Evolutionary conservation across 2,113 vertebrate species (phyloP).

Genomic region (Caloenas nicobarica): DNA sequence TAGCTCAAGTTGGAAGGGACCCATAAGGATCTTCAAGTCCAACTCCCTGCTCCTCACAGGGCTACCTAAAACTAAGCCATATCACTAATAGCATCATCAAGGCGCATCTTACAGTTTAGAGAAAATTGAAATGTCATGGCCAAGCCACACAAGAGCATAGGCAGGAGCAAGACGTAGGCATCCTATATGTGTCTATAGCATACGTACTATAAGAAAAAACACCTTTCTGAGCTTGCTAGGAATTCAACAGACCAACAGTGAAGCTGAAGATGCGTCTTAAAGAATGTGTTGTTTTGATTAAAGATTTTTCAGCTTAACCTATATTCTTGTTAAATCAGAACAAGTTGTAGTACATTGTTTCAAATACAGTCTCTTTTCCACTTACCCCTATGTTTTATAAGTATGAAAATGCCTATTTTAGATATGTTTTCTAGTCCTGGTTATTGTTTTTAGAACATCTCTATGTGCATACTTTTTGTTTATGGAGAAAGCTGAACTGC

Average conservation of each 20-base stretch:
- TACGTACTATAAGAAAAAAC: background rate
- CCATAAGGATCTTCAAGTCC: background rate
- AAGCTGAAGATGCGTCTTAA: background rate
- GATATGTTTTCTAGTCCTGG: background rate
- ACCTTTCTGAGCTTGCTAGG: background rate
- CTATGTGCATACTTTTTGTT: background rate
- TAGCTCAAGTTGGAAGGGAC: background rate
- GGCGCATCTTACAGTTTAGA: accelerated
- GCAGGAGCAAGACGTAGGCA: background rate
- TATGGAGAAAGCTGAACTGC: background rate
- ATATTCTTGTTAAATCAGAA: background rate
- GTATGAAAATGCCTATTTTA: background rate
- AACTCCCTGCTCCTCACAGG: background rate
- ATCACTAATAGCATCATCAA: background rate
- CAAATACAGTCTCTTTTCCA: background rate
- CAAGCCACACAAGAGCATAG: background rate
- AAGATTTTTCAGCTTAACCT: background rate
- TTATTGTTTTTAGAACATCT: background rate
- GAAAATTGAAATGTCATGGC: background rate
- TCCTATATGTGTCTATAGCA: background rate
- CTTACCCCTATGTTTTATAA: background rate
- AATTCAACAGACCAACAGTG: background rate
- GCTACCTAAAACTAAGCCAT: background rate
- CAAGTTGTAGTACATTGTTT: background rate
- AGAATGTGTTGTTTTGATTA: background rate